Evolutionary conservation across 1,140 invertebrate species (phyloP).

Genomic region (Halesus radiatus): DNA sequence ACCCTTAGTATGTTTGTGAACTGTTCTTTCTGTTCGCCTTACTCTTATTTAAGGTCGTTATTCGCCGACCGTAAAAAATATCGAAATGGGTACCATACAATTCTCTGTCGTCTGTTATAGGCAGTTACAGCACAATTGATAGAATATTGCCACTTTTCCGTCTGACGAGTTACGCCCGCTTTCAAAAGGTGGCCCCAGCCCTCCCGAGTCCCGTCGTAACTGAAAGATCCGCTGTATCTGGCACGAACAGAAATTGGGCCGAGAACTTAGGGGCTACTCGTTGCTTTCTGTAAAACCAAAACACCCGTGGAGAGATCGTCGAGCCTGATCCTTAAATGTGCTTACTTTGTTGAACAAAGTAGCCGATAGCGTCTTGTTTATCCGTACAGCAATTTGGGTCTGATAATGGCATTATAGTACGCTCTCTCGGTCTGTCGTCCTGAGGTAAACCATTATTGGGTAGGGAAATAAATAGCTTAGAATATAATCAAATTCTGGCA

Average conservation of each 20-base stretch:
- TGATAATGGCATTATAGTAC: slow-evolving; percentile 1
- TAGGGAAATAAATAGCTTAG: background rate
- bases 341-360: slow-evolving; percentile 1
- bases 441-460: background rate
- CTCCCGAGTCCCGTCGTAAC: too few species aligned
- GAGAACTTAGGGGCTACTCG: background rate
- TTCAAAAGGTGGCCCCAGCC: background rate
- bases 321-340: background rate
- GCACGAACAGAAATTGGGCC: background rate
- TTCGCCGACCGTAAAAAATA: too few species aligned
- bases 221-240: background rate
- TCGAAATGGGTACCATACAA: too few species aligned
- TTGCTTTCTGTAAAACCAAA: background rate
- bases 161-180: background rate
- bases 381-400: background rate
- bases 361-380: background rate
- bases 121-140: background rate
- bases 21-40: too few species aligned
- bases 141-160: slow-evolving; percentile 11
- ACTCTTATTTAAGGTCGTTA: too few species aligned
- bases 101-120: too few species aligned
- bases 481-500: too few species aligned
- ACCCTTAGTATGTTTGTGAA: too few species aligned
- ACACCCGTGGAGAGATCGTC: background rate
- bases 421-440: background rate